Evolutionary conservation across 2,113 vertebrate species (phyloP).

Genomic region (Esox niger): DNA sequence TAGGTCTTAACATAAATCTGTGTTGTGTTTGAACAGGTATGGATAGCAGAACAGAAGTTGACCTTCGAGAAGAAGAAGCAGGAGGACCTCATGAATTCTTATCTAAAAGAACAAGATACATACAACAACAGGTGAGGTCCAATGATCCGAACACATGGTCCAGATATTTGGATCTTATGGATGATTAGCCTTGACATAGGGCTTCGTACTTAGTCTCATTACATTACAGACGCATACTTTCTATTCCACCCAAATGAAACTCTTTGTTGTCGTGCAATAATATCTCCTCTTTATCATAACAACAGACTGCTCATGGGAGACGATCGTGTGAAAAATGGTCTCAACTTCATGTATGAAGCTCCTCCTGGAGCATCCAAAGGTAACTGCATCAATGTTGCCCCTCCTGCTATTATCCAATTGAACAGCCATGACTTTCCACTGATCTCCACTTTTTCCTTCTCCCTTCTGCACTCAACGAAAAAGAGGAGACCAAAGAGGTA

Average conservation of each 20-base stretch:
- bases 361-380: slow-evolving; percentile 97
- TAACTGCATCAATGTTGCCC: slow-evolving; percentile 50
- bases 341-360: slow-evolving; percentile 99
- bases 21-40: slow-evolving; percentile 77
- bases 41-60: slow-evolving; percentile 98
- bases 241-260: too few relatives aligned
- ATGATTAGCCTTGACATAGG: neutral
- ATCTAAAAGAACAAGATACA: slow-evolving; percentile 94
- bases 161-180: neutral
- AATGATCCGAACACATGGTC: neutral
- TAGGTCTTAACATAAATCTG: too few relatives aligned
- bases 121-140: slow-evolving; percentile 91
- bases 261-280: neutral
- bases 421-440: neutral
- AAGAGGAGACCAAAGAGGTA: slow-evolving; percentile 97
- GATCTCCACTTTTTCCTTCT: slow-evolving; percentile 2
- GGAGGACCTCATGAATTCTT: slow-evolving; percentile 96
- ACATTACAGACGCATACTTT: too few relatives aligned
- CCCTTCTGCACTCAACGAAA: slow-evolving; percentile 28
- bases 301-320: slow-evolving; percentile 95
- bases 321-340: slow-evolving; percentile 96
- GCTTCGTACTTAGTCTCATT: neutral
- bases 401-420: neutral
- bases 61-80: slow-evolving; percentile 96
- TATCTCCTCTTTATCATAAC: too few relatives aligned